These are phyloP conservation scores for Patagioenas fasciata DNA, from an alignment of 2,113 vertebrate species.

Conservation along the genomic window DNA sequence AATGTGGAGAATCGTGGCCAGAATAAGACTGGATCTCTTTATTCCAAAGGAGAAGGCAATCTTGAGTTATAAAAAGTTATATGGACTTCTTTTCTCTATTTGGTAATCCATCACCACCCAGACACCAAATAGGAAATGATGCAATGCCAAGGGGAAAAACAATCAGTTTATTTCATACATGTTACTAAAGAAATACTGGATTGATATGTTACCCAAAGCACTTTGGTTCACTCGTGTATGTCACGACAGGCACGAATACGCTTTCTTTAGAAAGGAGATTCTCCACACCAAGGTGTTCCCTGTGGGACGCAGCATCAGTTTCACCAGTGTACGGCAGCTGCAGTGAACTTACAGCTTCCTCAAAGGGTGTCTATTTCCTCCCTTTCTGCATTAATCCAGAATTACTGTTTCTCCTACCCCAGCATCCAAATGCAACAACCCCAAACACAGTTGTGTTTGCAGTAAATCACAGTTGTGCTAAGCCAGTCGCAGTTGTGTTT, in stretches of 20 bases:
- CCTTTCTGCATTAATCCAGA: conserved; percentile 14
- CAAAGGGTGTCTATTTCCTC: background rate
- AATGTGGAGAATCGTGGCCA: background rate
- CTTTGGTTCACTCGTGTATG: background rate
- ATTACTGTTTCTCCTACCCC: conserved; percentile 44
- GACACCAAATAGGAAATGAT: background rate
- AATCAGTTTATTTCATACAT: background rate
- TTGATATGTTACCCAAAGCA: background rate
- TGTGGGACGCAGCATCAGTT: background rate
- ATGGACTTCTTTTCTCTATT: background rate
- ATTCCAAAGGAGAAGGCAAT: background rate
- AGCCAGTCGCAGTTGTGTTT: background rate
- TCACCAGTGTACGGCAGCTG: background rate
- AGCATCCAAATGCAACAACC: background rate
- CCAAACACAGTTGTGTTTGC: conserved; percentile 55
- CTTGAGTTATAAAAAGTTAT: background rate
- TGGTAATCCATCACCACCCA: background rate
- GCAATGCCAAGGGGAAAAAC: background rate
- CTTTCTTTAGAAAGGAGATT: background rate
- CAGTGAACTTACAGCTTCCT: background rate
- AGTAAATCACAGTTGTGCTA: conserved; percentile 31
- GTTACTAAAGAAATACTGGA: background rate
- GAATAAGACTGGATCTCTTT: background rate
- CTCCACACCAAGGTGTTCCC: background rate
- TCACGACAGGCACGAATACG: background rate